phyloP scores from a whole-genome alignment of 2,797 vertebrate genomes.

The Sebastes flavidus region DNA sequence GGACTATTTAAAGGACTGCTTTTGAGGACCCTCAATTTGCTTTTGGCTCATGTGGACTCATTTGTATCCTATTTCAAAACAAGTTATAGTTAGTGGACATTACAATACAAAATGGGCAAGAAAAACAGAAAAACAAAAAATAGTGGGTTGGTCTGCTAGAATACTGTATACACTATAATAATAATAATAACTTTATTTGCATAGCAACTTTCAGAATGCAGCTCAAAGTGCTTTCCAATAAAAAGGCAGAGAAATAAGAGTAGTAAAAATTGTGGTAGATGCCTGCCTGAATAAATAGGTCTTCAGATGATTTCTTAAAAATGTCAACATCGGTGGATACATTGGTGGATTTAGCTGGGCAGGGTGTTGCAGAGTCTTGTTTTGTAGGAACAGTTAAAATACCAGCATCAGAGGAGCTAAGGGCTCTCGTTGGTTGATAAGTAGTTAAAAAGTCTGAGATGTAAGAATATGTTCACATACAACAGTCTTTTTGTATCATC shows the following conservation, averaged over 20 bases:
- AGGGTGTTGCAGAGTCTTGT: neutral
- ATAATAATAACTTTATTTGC: too few relatives aligned
- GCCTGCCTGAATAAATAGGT: neutral
- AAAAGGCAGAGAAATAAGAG: neutral
- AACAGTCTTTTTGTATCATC: neutral
- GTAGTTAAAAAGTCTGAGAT: neutral
- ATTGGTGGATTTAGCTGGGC: neutral
- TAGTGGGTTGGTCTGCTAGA: neutral
- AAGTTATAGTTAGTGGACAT: neutral
- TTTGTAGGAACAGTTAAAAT: neutral
- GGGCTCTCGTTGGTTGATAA: neutral
- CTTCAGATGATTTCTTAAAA: neutral
- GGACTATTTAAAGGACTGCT: neutral
- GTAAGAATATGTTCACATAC: neutral
- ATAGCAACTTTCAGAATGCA: too few relatives aligned
- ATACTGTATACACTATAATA: neutral
- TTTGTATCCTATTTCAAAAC: neutral
- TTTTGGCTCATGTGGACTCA: neutral
- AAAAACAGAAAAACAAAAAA: neutral
- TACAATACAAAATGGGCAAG: neutral
- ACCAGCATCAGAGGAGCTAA: neutral
- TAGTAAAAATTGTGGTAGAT: neutral
- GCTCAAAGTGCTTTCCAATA: too few relatives aligned
- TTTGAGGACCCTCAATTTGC: neutral
- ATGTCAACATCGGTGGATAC: too few relatives aligned